These are phyloP conservation scores for Serranus cabrilla DNA, from an alignment of 2,797 vertebrate genomes.

Conservation along the genomic window DNA sequence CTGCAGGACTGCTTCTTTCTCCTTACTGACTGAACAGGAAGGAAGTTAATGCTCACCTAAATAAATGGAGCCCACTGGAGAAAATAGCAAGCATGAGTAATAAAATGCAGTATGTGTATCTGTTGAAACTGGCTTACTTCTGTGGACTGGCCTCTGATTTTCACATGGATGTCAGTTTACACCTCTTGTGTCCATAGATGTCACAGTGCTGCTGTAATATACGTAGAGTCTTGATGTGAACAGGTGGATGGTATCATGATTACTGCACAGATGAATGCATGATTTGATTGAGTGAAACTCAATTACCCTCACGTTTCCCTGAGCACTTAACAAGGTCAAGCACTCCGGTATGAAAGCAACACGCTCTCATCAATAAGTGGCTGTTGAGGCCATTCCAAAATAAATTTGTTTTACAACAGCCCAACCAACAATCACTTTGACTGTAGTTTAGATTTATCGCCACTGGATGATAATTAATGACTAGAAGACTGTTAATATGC, in stretches of 20 bases:
- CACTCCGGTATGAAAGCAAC: conserved; percentile 38
- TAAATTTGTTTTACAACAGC: conserved; percentile 53
- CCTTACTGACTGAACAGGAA: conserved; percentile 24
- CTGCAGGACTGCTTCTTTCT: conserved; percentile 20
- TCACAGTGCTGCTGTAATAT: not conserved
- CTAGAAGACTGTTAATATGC: conserved; percentile 36
- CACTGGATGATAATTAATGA: conserved; percentile 46
- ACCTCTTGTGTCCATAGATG: not conserved
- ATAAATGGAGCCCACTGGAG: conserved; percentile 31
- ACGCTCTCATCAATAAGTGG: conserved; percentile 47
- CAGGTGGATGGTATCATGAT: conserved; percentile 32
- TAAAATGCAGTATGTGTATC: conserved; percentile 3
- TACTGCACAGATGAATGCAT: conserved; percentile 30
- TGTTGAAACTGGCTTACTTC: not conserved
- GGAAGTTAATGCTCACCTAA: conserved; percentile 10
- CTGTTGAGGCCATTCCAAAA: conserved; percentile 46
- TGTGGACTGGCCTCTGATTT: not conserved
- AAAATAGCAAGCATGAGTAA: conserved; percentile 9
- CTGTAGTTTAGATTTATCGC: conserved; percentile 45
- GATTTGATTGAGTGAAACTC: conserved; percentile 40
- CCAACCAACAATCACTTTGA: conserved; percentile 41
- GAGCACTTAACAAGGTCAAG: conserved; percentile 46
- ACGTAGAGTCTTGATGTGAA: conserved; percentile 11
- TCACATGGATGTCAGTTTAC: not conserved
- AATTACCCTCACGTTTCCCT: conserved; percentile 21